These are phyloP conservation scores for Marronus borbonicus DNA, from an alignment of 2,888 invertebrate genomes.

Conservation along the genomic window DNA sequence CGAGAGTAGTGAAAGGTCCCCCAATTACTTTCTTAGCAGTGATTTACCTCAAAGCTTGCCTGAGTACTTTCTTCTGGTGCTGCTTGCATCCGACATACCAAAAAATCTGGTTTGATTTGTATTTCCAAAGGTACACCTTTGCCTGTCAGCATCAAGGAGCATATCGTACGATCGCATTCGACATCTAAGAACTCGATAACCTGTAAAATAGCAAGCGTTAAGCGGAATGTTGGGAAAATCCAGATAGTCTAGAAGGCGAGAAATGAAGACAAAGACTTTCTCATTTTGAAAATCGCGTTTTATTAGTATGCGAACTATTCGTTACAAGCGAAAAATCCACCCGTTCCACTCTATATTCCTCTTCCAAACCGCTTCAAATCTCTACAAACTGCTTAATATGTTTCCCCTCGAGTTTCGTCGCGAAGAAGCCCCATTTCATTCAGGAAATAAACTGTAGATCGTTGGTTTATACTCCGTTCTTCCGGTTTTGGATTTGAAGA, in stretches of 20 bases:
- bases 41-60: constrained; percentile 56
- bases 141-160: constrained; percentile 57
- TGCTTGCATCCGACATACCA: constrained; percentile 56
- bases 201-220: constrained; percentile 51
- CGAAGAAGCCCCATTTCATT: constrained; percentile 1
- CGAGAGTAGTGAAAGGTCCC: too few species aligned
- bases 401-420: not conserved
- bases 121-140: constrained; percentile 55
- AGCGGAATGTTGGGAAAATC: too few species aligned
- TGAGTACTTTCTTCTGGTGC: constrained; percentile 53
- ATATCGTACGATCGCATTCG: constrained; percentile 56
- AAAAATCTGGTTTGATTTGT: constrained; percentile 56
- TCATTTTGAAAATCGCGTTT: too few species aligned
- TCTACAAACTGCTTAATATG: too few species aligned
- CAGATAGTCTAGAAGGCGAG: too few species aligned
- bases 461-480: constrained; percentile 59
- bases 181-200: constrained; percentile 59
- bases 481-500: constrained; percentile 63
- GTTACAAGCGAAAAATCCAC: too few species aligned
- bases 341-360: too few species aligned
- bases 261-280: too few species aligned
- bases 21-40: not conserved
- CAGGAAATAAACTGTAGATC: constrained; percentile 56
- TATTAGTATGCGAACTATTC: too few species aligned
- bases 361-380: too few species aligned